These are phyloP conservation scores for Epirrita christyi DNA, from an alignment of 2,888 invertebrate species.

Conservation along the genomic window DNA sequence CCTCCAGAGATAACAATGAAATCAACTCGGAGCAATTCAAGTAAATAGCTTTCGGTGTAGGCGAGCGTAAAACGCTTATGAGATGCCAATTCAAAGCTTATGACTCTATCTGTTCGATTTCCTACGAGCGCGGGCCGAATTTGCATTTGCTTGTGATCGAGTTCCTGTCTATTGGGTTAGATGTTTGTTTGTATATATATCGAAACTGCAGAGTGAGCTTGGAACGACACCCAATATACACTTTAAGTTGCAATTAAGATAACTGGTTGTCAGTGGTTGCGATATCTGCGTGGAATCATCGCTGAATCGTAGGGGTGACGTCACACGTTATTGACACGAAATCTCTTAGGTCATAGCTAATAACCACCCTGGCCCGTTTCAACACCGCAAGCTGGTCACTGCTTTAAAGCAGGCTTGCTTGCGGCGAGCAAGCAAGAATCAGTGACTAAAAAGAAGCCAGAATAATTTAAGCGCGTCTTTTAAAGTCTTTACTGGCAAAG, in stretches of 20 bases:
- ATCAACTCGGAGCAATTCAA: conserved; percentile 12
- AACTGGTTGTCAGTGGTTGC: background rate
- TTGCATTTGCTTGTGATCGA: conserved; percentile 16
- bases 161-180: conserved; percentile 2
- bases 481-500: too few relatives aligned
- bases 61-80: conserved; percentile 20
- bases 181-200: conserved; percentile 13
- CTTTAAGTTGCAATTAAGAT: conserved; percentile 2
- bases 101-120: conserved; percentile 24
- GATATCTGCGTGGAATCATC: too few relatives aligned
- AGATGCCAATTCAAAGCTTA: conserved; percentile 26
- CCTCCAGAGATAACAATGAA: conserved; percentile 13
- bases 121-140: conserved; percentile 6
- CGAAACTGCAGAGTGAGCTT: conserved; percentile 6
- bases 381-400: background rate
- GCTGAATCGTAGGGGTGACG: too few relatives aligned
- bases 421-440: background rate
- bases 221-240: conserved; percentile 20
- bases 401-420: background rate
- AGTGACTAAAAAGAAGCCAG: background rate
- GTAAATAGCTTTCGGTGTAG: conserved; percentile 18
- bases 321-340: too few relatives aligned
- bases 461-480: background rate
- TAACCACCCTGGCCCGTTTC: too few relatives aligned
- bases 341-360: too few relatives aligned